phyloP scores from a whole-genome alignment of 2,888 invertebrate genomes.

The Notodonta ziczac region DNA sequence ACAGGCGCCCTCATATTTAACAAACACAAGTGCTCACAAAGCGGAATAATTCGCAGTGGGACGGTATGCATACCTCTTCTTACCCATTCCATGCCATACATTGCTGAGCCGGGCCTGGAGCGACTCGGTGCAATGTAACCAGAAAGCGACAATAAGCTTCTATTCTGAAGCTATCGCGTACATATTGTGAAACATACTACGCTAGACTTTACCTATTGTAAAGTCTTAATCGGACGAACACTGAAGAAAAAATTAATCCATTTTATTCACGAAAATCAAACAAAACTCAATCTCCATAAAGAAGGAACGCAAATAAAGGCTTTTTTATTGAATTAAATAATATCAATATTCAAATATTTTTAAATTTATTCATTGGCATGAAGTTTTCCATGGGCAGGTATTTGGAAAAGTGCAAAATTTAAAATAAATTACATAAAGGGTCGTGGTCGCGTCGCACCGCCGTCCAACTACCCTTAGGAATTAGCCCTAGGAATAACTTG shows the following conservation, averaged over 20 bases:
- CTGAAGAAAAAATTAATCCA: too few species aligned
- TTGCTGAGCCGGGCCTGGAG: constrained; percentile 15
- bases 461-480: too few species aligned
- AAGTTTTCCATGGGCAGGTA: not conserved
- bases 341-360: constrained; percentile 28
- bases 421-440: too few species aligned
- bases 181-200: too few species aligned
- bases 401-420: not conserved
- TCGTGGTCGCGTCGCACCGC: too few species aligned
- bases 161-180: too few species aligned
- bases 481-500: too few species aligned
- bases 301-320: constrained; percentile 18
- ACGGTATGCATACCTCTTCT: constrained; percentile 34
- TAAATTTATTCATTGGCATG: constrained; percentile 11
- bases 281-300: constrained; percentile 18
- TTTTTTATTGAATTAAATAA: constrained; percentile 31
- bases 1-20: too few species aligned
- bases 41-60: constrained; percentile 11
- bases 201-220: too few species aligned
- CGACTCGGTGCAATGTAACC: constrained; percentile 7
- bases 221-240: too few species aligned
- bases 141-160: too few species aligned
- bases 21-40: not conserved
- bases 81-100: constrained; percentile 18
- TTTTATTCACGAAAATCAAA: constrained; percentile 10